Conservation (phyloP, 2,113 vertebrate genomes). For the Semicossyphus pulcher region DNA sequence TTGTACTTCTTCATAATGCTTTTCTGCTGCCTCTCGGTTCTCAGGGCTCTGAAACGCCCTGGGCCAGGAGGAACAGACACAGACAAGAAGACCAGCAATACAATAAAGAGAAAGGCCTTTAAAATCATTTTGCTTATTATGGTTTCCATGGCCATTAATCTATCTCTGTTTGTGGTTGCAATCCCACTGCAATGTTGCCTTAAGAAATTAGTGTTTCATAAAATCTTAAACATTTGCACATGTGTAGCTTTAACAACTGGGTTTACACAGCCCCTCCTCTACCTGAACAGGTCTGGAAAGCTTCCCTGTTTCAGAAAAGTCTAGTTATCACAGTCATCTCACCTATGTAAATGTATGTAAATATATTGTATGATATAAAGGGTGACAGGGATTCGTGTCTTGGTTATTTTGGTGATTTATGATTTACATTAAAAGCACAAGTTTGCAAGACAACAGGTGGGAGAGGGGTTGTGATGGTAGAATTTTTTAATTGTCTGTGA, state of each 20-base stretch:
- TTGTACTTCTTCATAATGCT: slow-evolving; percentile 8
- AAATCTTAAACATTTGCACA: not conserved
- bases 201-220: rapidly evolving
- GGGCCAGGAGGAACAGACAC: slow-evolving; percentile 28
- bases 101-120: slow-evolving; percentile 28
- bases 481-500: too few relatives aligned
- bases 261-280: slow-evolving; percentile 21
- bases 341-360: too few relatives aligned
- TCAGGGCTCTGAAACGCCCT: slow-evolving; percentile 12
- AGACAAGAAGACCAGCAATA: slow-evolving; percentile 4
- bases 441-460: too few relatives aligned
- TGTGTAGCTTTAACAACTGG: not conserved
- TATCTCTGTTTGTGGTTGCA: not conserved
- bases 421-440: too few relatives aligned
- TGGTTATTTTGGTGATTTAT: too few relatives aligned
- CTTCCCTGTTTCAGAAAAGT: not conserved
- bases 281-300: slow-evolving; percentile 5
- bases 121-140: slow-evolving; percentile 4
- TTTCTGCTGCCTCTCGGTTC: slow-evolving; percentile 44
- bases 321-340: not conserved
- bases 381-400: too few relatives aligned
- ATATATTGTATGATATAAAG: too few relatives aligned
- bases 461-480: too few relatives aligned
- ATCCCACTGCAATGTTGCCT: slow-evolving; percentile 21
- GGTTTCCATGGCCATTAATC: not conserved